Conservation (phyloP, 2,888 invertebrate genomes). For the Andrena dorsata region DNA sequence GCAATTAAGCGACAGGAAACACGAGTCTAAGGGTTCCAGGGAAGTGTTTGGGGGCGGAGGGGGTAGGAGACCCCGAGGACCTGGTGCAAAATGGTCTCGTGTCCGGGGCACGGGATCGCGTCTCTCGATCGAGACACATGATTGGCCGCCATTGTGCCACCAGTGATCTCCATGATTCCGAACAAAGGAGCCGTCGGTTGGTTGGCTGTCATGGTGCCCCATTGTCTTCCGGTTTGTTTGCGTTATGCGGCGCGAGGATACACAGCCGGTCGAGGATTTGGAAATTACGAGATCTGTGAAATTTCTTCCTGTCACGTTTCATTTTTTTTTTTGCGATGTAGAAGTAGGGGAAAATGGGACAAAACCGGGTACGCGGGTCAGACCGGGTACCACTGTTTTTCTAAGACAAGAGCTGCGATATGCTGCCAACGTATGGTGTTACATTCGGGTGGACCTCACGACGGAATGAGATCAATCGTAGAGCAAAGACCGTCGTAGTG, state of each 20-base stretch:
- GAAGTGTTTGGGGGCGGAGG: not conserved
- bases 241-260: conserved; percentile 53
- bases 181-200: conserved; percentile 72
- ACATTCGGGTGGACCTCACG: no score
- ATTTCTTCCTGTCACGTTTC: not conserved
- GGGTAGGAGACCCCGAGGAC: conserved; percentile 41
- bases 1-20: conserved; percentile 69
- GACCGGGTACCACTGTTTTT: no score
- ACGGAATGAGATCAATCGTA: no score
- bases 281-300: not conserved
- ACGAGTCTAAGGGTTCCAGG: conserved; percentile 39
- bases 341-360: no score
- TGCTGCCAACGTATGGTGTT: no score
- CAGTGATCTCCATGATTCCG: conserved; percentile 70
- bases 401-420: no score
- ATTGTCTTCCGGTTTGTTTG: conserved; percentile 77
- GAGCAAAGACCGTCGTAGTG: no score
- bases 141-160: conserved; percentile 76
- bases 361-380: no score
- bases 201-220: conserved; percentile 67
- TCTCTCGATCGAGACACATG: conserved; percentile 70
- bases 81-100: conserved; percentile 50
- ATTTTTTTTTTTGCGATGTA: not conserved
- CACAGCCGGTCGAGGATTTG: conserved; percentile 11
- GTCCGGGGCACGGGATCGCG: conserved; percentile 54